Conservation (phyloP, 2,797 vertebrate species). For the Sebastes itinus region DNA sequence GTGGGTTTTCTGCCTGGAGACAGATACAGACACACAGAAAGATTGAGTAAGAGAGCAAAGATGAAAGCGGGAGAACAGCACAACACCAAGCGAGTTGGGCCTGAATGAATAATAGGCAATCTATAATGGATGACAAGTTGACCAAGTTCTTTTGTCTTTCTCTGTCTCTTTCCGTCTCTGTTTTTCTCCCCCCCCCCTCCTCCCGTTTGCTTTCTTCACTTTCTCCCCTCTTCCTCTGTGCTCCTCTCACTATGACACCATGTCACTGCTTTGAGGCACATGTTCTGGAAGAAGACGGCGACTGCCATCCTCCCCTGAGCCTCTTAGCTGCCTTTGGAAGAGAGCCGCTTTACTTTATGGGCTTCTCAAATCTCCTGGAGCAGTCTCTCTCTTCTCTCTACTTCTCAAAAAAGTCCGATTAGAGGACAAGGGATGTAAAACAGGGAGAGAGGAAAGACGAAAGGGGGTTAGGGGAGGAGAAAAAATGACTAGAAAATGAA, state of each 20-base stretch:
- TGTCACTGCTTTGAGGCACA: slow-evolving; percentile 76
- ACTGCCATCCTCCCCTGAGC: slow-evolving; percentile 73
- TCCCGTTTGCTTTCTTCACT: background rate
- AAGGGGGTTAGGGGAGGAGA: too few species aligned
- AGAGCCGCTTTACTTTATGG: slow-evolving; percentile 70
- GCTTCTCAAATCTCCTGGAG: slow-evolving; percentile 71
- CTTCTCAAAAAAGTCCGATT: slow-evolving; percentile 58
- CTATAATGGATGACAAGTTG: slow-evolving; percentile 78
- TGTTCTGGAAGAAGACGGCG: slow-evolving; percentile 68
- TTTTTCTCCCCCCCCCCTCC: background rate
- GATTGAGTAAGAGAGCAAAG: slow-evolving; percentile 52
- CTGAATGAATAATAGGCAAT: slow-evolving; percentile 75
- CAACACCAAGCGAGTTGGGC: slow-evolving; percentile 44
- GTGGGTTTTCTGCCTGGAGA: slow-evolving; percentile 72
- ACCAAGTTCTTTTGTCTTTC: slow-evolving; percentile 58
- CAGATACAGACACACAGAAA: slow-evolving; percentile 48
- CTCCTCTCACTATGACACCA: slow-evolving; percentile 63
- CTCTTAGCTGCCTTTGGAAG: slow-evolving; percentile 75
- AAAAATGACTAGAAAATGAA: background rate
- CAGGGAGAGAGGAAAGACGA: background rate
- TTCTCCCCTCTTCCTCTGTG: slow-evolving; percentile 24
- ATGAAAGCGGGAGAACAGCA: slow-evolving; percentile 52
- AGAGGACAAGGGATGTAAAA: slow-evolving; percentile 62
- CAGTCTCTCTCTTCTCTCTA: slow-evolving; percentile 45
- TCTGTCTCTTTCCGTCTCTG: background rate